A percentile compares a stretch with the other conserved stretches of the same genome.
Conservation (phyloP, 2,797 vertebrate species). For the Carduelis carduelis region DNA sequence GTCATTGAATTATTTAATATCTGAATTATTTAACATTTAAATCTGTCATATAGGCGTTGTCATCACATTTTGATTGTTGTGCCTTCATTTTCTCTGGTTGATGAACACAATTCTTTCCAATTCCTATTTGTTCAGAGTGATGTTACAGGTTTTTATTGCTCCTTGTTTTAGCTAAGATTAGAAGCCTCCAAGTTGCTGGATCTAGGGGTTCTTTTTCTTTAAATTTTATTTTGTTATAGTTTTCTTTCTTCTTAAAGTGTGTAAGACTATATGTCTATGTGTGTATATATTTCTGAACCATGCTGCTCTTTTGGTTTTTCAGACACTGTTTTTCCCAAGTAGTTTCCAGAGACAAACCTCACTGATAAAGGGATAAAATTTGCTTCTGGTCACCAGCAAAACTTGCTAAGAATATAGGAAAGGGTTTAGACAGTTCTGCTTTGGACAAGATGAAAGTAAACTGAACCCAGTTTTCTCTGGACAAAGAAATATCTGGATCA, state of each 20-base stretch:
- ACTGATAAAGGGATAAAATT: not conserved
- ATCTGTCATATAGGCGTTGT: not conserved
- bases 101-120: not conserved
- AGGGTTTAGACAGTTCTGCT: not conserved
- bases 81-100: not conserved
- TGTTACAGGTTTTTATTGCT: not conserved
- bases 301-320: not conserved
- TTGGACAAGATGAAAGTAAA: not conserved
- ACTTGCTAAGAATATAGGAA: not conserved
- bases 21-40: not conserved
- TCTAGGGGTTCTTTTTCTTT: not conserved
- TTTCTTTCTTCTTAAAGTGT: not conserved
- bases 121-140: not conserved
- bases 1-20: not conserved
- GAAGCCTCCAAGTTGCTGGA: not conserved
- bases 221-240: not conserved
- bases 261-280: fast-evolving
- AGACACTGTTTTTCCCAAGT: not conserved
- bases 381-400: not conserved
- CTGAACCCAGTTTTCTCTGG: not conserved
- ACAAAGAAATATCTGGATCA: not conserved
- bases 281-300: not conserved
- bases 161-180: not conserved
- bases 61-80: not conserved
- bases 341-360: not conserved